Conservation (phyloP, 2,113 vertebrate genomes). For the Otus sunia region DNA sequence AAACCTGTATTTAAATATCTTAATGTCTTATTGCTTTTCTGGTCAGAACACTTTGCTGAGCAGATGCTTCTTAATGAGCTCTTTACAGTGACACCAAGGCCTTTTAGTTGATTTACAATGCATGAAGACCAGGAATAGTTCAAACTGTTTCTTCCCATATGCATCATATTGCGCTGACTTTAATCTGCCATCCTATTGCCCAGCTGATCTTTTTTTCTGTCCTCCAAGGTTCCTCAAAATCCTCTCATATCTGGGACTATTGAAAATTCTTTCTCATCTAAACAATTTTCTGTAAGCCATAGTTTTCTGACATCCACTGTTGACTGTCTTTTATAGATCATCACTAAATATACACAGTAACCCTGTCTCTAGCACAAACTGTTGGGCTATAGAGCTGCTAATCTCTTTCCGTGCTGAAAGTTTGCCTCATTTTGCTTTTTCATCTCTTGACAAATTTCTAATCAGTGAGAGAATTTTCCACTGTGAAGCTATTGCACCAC, state of each 20-base stretch:
- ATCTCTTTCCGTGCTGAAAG: neutral
- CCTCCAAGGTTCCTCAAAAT: neutral
- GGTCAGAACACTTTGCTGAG: neutral
- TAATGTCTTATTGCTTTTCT: neutral
- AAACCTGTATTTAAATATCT: neutral
- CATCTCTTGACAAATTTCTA: neutral
- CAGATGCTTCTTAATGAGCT: conserved; percentile 42
- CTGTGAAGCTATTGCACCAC: neutral
- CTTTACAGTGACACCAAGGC: neutral
- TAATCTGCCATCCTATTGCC: neutral
- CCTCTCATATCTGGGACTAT: neutral
- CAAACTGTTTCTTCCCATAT: neutral
- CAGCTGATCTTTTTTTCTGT: neutral
- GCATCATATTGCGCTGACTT: neutral
- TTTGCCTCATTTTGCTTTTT: neutral
- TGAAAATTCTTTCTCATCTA: neutral
- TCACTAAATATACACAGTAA: neutral
- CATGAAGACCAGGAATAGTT: neutral
- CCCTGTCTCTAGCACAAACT: neutral
- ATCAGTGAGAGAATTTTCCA: neutral
- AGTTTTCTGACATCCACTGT: neutral
- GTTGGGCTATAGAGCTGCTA: neutral
- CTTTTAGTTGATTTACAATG: conserved; percentile 16
- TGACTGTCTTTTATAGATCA: neutral
- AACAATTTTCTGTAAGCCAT: neutral